Evolutionary conservation across 2,797 vertebrate genomes (phyloP), one percentile per base, ranked within the genome.

Genomic region (Petrocephalus sullivani): DNA sequence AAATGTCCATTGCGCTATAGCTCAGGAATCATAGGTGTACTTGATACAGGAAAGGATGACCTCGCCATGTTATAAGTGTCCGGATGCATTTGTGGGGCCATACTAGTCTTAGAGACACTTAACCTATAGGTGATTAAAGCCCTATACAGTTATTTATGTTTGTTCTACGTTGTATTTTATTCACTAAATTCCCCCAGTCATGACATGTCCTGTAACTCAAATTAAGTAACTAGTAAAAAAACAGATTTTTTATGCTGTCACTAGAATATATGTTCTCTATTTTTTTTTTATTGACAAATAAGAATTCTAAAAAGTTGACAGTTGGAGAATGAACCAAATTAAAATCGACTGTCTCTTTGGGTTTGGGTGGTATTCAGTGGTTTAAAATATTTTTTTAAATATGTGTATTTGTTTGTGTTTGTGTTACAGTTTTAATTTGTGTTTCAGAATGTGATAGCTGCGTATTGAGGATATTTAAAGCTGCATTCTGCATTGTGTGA

Each of bases 21-120:
- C 88, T 89, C 85, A 87, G 88, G 85, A 89, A 89, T 89, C 37
- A 56, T 46, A 86, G 84, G 53, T 19, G 19, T 86, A 41, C 21
- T 86, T 37, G 54, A 58, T 37, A 54, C 56, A 75, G 64, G 37
- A 51, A 58, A 71, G 12, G 54, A 61, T 46, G 10, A 19, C 9
- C 82, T 84, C 14, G 2, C 85, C 58, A 37, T 49, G 60, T 41
- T 64, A 49, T 67, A 86, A 86, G 58, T 67, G 86, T 51, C 9
- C n/a, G 8, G 12, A 23, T 2, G 6, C 60, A 60, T 86, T 37
- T 57, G 1, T 37, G 14, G 14, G 54, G 19, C 28, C 33, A 33
- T n/a, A 14, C 14, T 37, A 4, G 1, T 37, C 16, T 58, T 54
- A 58, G 1, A 57, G 83, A 57, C 83, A 85, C 23, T 23, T 56